A percentile compares a stretch with the other conserved stretches of the same genome.
Conservation (phyloP, 1,140 invertebrate species). For the Diabrotica undecimpunctata region DNA sequence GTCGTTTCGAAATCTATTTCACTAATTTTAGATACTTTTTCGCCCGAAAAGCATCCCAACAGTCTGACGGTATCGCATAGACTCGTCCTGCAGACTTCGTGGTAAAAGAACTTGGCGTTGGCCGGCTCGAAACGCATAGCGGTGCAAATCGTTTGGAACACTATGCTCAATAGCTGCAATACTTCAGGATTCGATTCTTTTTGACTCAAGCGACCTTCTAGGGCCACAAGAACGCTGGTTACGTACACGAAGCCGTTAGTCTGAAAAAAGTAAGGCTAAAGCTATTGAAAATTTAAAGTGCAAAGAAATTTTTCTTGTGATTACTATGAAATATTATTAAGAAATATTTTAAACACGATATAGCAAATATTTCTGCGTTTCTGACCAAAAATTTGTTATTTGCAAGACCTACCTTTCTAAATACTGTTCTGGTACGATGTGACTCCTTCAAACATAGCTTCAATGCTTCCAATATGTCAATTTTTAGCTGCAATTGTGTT, state of each 20-base stretch:
- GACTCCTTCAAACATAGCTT: constrained; percentile 87
- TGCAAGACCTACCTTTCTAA: constrained; percentile 74
- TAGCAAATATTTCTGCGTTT: too few species aligned
- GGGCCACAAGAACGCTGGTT: constrained; percentile 89
- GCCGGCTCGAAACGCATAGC: constrained; percentile 99
- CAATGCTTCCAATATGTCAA: constrained; percentile 86
- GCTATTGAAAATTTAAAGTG: neutral
- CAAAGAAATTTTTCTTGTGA: neutral
- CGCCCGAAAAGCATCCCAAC: constrained; percentile 80
- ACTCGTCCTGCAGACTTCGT: constrained; percentile 90
- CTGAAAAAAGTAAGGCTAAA: constrained; percentile 36
- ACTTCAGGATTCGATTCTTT: constrained; percentile 47
- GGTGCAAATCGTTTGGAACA: constrained; percentile 93
- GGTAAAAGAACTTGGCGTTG: constrained; percentile 97
- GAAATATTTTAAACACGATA: too few species aligned
- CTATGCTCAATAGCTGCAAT: constrained; percentile 74
- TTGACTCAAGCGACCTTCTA: constrained; percentile 77
- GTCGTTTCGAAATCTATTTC: constrained; percentile 49
- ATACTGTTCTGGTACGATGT: constrained; percentile 92
- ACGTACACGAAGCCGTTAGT: constrained; percentile 95
- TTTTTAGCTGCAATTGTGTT: constrained; percentile 77
- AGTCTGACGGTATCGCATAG: constrained; percentile 87
- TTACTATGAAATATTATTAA: too few species aligned
- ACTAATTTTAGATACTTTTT: constrained; percentile 48
- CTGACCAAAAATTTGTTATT: too few species aligned